Percentiles rank a stretch among this genome's conserved stretches.
phyloP scores from a whole-genome alignment of 2,888 invertebrate genomes.

The Stramonita haemastoma region DNA sequence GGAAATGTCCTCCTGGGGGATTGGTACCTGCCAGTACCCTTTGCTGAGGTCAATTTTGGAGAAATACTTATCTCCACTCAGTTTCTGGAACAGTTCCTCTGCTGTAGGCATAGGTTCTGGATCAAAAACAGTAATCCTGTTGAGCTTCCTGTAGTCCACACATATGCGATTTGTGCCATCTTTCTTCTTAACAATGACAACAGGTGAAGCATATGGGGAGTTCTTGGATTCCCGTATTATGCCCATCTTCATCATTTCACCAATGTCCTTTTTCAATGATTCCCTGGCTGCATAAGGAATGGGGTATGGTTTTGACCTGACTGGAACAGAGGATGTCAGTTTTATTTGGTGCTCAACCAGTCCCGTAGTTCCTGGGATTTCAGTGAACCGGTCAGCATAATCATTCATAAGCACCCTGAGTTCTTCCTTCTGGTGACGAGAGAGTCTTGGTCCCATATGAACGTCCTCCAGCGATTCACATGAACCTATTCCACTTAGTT shows the following conservation, averaged over 20 bases:
- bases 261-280: too few relatives aligned
- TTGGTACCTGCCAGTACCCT: neutral
- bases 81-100: neutral
- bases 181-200: neutral
- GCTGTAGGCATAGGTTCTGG: neutral
- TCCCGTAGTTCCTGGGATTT: too few relatives aligned
- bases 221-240: neutral
- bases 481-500: too few relatives aligned
- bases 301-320: too few relatives aligned
- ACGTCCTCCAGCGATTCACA: too few relatives aligned
- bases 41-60: neutral
- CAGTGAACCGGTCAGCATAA: too few relatives aligned
- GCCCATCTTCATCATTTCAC: neutral
- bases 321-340: too few relatives aligned
- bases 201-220: neutral
- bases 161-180: neutral
- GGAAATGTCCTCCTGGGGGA: neutral
- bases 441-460: too few relatives aligned
- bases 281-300: too few relatives aligned
- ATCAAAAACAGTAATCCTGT: neutral
- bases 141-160: neutral
- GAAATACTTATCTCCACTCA: neutral
- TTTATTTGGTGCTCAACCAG: too few relatives aligned
- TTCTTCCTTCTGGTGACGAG: too few relatives aligned
- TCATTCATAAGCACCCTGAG: too few relatives aligned